Conservation (phyloP, 2,113 vertebrate species). For the Lasiurus cinereus region DNA sequence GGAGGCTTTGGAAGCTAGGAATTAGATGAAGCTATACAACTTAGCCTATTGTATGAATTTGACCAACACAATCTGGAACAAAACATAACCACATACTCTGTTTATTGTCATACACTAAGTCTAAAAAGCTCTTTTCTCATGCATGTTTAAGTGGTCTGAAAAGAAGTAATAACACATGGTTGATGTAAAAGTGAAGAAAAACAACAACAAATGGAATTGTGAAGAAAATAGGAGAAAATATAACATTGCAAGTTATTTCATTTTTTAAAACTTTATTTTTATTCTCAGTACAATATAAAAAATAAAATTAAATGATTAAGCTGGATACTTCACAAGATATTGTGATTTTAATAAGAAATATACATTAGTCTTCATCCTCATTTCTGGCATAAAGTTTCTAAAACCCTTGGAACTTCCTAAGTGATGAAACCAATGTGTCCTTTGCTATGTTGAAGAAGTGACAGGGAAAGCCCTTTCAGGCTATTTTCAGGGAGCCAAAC, state of each 20-base stretch:
- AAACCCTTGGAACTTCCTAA: neutral
- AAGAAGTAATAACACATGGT: neutral
- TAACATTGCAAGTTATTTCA: neutral
- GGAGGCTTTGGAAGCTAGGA: neutral
- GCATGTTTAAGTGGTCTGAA: neutral
- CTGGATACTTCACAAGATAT: neutral
- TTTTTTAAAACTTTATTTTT: neutral
- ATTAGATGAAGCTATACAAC: neutral
- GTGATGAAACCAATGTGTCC: neutral
- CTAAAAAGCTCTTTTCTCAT: neutral
- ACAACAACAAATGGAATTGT: neutral
- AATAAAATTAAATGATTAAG: neutral
- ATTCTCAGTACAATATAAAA: neutral
- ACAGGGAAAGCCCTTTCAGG: neutral
- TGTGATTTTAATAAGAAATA: conserved; percentile 6
- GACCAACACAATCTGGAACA: neutral
- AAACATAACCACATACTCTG: neutral
- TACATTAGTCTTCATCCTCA: neutral
- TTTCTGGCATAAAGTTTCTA: neutral
- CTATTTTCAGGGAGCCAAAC: neutral
- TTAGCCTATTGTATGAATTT: neutral
- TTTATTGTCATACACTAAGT: neutral
- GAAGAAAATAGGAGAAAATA: conserved; percentile 2
- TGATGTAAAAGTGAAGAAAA: neutral
- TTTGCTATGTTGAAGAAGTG: neutral